These are phyloP conservation scores for Genyomyrus donnyi DNA, from an alignment of 2,113 vertebrate species.

Conservation along the genomic window DNA sequence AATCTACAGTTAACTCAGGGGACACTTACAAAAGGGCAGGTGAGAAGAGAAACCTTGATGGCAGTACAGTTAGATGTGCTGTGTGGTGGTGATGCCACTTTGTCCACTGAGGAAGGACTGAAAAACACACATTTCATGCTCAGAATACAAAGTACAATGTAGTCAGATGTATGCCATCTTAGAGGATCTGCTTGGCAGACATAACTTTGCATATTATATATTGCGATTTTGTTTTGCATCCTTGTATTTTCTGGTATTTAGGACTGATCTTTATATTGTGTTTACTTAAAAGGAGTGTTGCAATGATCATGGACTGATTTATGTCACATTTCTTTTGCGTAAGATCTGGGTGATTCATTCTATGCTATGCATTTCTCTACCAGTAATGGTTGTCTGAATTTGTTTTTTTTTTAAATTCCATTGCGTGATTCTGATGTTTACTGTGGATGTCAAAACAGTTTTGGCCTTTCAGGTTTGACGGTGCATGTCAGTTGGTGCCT, in stretches of 20 bases:
- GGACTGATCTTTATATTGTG: background rate
- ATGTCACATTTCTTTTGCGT: background rate
- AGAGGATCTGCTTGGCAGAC: background rate
- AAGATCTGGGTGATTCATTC: background rate
- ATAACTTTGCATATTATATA: background rate
- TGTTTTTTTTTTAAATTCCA: background rate
- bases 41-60: background rate
- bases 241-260: background rate
- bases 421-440: background rate
- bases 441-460: background rate
- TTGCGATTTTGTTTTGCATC: background rate
- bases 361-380: background rate
- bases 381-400: background rate
- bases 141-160: background rate
- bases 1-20: background rate
- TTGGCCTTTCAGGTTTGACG: background rate
- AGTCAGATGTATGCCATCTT: background rate
- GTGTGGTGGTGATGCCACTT: background rate
- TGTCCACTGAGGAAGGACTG: background rate
- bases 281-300: background rate
- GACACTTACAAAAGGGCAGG: background rate
- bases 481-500: background rate
- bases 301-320: background rate
- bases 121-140: background rate
- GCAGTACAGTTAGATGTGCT: background rate